Evolutionary conservation across 2,113 vertebrate species (phyloP).

Genomic region (Chloropsis hardwickii): DNA sequence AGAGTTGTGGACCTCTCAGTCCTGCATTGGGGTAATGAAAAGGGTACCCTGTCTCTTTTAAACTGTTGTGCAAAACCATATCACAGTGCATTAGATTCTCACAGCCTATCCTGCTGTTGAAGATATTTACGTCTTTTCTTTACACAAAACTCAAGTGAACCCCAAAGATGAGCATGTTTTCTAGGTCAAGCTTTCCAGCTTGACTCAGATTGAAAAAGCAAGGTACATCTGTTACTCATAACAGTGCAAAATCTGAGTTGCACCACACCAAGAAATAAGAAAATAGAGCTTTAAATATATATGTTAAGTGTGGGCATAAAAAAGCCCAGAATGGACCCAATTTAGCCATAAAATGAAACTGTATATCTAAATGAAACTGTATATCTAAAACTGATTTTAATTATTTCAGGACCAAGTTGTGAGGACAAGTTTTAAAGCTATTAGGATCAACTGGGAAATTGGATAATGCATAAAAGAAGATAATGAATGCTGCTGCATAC

Average conservation of each 20-base stretch:
- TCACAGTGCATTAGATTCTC: not conserved
- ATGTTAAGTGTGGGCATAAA: not conserved
- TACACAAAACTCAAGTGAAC: not conserved
- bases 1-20: not conserved
- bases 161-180: not conserved
- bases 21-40: not conserved
- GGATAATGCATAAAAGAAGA: slow-evolving; percentile 32
- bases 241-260: not conserved
- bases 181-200: not conserved
- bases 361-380: not conserved
- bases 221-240: not conserved
- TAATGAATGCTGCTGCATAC: not conserved
- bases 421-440: not conserved
- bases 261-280: not conserved
- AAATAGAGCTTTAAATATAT: slow-evolving; percentile 22
- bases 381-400: slow-evolving; percentile 29
- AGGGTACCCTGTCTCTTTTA: not conserved
- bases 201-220: not conserved
- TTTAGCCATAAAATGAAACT: slow-evolving; percentile 12
- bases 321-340: not conserved
- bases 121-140: not conserved
- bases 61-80: rapidly evolving
- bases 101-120: not conserved
- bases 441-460: slow-evolving; percentile 33
- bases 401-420: slow-evolving; percentile 16